Percentiles rank a stretch among this genome's conserved stretches.
Evolutionary conservation across 1,140 invertebrate species (phyloP).

Genomic region (Heterodera carotae): DNA sequence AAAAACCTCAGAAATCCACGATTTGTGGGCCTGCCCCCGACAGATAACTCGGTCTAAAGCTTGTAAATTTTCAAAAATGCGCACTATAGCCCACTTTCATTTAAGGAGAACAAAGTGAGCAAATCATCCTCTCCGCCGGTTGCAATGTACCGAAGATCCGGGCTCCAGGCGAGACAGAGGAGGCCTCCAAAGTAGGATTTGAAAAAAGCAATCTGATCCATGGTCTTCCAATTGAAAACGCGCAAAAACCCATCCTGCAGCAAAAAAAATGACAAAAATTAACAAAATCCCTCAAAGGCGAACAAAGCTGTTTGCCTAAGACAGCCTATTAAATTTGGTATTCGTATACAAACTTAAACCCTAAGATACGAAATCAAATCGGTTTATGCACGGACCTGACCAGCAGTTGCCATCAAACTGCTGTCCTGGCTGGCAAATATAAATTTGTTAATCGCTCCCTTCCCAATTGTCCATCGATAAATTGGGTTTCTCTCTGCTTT

Average conservation of each 20-base stretch:
- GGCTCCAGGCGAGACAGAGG: constrained; percentile 90
- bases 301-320: too few species aligned
- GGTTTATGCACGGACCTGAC: too few species aligned
- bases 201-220: constrained; percentile 84
- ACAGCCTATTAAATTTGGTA: too few species aligned
- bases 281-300: too few species aligned
- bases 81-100: constrained; percentile 23
- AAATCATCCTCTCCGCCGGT: constrained; percentile 92
- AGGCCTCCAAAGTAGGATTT: constrained; percentile 83
- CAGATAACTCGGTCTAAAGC: constrained; percentile 85
- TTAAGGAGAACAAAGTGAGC: constrained; percentile 88
- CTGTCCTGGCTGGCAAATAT: constrained; percentile 87
- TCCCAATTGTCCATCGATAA: constrained; percentile 80
- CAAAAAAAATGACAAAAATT: constrained; percentile 6
- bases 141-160: constrained; percentile 44
- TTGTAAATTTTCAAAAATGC: constrained; percentile 68
- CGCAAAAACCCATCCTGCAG: constrained; percentile 89
- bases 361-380: too few species aligned
- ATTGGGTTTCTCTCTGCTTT: constrained; percentile 95
- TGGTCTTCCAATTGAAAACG: constrained; percentile 93
- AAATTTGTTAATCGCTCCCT: constrained; percentile 86
- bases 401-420: constrained; percentile 83
- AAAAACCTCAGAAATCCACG: constrained; percentile 81
- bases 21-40: constrained; percentile 85
- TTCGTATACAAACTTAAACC: too few species aligned